Evolutionary conservation across 2,797 vertebrate genomes (phyloP), one percentile per base, ranked within the genome.

Genomic region (Streptopelia turtur): DNA sequence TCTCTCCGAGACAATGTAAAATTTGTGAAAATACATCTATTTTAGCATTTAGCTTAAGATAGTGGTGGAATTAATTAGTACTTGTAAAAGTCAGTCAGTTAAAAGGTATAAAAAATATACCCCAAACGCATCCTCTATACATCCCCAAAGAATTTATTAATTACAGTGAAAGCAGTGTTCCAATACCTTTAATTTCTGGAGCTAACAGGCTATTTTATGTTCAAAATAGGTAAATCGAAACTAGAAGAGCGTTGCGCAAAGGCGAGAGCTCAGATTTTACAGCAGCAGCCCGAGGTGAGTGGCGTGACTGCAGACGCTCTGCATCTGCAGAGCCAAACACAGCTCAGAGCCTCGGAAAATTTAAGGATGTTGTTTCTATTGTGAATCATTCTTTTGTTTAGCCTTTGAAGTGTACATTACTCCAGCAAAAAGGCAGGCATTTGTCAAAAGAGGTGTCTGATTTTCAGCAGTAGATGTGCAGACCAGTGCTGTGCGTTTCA

Each of bases 271-370:
- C 30, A 17, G 82, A 31, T 93, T 92, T 93, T 95, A 78, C 61
- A 81, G 81, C 85, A 78, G 55, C 82, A 74, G 59, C 75, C 49
- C 1, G 43, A 75, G 56, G 70, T 65, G 35, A 78, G 39, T 72
- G 74, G 68, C 47, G 10, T 12, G 66, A 82, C 13, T 86, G 80
- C 89, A 91, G 81, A 53, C 25, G 55, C 13, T 6, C 70, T 74
- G 81, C 81, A 81, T 86, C 83, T 93, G 81, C 91, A 94, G 88
- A 77, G 78, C 80, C 79, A 64, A 84, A 83, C 28, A 52, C 59
- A 50, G 76, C 83, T 89, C 39, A 31, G 68, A 78, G 41, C 61
- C n/a, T 80, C 6, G 1, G 64, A 81, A 93, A 92, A 96, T 86
- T 5, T 72, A 91, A 84, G 55, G 76, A n/a, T 52, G 43, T 41